phyloP scores from a whole-genome alignment of 30 jellyfish, hydroid and myxozoan species.

The Pelagia noctiluca region DNA sequence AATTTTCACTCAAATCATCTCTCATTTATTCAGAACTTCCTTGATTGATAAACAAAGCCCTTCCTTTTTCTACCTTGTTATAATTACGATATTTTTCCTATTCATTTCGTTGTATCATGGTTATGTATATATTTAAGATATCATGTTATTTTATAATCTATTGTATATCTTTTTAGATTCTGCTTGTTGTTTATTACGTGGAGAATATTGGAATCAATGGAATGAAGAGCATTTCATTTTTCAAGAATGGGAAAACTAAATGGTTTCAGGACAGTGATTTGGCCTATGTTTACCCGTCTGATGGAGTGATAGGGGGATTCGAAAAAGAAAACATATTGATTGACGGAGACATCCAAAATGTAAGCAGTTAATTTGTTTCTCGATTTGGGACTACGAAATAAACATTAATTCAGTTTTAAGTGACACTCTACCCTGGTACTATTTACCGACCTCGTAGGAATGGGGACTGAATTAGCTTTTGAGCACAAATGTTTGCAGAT shows the following conservation, averaged over 20 bases:
- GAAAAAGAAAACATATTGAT: conserved; percentile 50
- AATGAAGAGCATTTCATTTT: conserved; percentile 76
- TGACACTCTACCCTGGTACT: too few relatives aligned
- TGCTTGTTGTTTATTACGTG: conserved; percentile 38
- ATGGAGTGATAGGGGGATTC: conserved; percentile 70
- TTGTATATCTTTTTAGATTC: conserved; percentile 23
- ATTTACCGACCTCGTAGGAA: too few relatives aligned
- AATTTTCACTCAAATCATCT: too few relatives aligned
- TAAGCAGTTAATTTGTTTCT: background rate
- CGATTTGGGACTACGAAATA: too few relatives aligned
- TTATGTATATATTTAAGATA: background rate
- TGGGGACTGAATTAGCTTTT: too few relatives aligned
- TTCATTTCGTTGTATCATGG: background rate
- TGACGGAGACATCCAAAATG: conserved; percentile 58
- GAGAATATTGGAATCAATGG: conserved; percentile 60
- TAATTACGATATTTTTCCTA: background rate
- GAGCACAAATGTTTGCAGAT: too few relatives aligned
- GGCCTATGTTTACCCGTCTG: conserved; percentile 56
- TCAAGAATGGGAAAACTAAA: conserved; percentile 64
- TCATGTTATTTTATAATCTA: background rate
- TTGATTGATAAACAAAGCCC: too few relatives aligned
- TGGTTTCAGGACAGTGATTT: conserved; percentile 67
- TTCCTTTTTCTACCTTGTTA: too few relatives aligned
- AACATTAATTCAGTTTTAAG: too few relatives aligned
- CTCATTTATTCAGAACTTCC: too few relatives aligned